These are phyloP conservation scores for Serranus cabrilla DNA, from an alignment of 2,797 vertebrate genomes.

Conservation along the genomic window DNA sequence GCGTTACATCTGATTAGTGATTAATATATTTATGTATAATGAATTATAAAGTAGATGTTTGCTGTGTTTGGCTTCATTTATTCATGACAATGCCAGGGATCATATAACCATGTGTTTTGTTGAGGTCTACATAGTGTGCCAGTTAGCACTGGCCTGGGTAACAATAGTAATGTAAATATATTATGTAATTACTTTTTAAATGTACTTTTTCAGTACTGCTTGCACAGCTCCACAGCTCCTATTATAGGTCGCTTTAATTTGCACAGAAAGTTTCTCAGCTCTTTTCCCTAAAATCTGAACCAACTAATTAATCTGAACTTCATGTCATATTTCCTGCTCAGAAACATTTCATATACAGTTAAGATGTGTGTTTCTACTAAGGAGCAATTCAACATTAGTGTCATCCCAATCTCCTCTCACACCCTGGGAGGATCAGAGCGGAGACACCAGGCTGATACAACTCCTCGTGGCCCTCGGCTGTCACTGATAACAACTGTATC, in stretches of 20 bases:
- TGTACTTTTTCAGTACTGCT: not conserved
- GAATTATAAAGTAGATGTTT: too few species aligned
- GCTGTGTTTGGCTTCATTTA: too few species aligned
- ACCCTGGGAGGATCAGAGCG: conserved; percentile 62
- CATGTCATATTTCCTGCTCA: conserved; percentile 14
- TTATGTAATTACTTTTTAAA: not conserved
- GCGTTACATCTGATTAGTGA: too few species aligned
- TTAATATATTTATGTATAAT: too few species aligned
- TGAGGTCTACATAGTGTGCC: too few species aligned
- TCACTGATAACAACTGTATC: conserved; percentile 84
- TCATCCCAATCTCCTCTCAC: conserved; percentile 59
- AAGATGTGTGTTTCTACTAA: conserved; percentile 9
- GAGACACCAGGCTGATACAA: conserved; percentile 50
- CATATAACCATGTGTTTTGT: too few species aligned
- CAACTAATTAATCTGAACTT: conserved; percentile 22
- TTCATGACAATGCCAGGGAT: too few species aligned
- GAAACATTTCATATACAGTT: conserved; percentile 12
- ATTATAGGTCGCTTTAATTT: not conserved
- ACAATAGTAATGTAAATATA: not conserved
- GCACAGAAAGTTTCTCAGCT: not conserved
- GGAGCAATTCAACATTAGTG: conserved; percentile 40
- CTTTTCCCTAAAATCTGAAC: not conserved
- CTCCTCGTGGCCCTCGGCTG: conserved; percentile 73
- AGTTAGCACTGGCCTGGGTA: not conserved
- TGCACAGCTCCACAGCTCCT: not conserved